These are phyloP conservation scores for Ammospiza nelsoni DNA, from an alignment of 2,113 vertebrate species.

Conservation along the genomic window DNA sequence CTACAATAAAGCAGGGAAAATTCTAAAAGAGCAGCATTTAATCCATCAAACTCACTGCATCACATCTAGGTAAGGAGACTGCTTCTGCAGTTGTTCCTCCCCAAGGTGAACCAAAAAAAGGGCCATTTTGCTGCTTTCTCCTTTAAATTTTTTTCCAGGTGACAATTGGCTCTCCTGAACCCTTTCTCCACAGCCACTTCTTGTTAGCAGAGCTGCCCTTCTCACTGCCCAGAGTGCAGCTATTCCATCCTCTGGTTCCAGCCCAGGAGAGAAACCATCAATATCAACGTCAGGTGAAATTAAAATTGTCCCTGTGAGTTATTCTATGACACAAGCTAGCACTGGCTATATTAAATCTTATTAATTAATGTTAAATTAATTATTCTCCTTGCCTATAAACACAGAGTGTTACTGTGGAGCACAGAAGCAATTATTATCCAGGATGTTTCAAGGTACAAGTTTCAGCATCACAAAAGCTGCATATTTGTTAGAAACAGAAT, in stretches of 20 bases:
- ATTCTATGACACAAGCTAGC: neutral
- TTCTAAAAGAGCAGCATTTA: neutral
- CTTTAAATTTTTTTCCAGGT: neutral
- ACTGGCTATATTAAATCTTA: neutral
- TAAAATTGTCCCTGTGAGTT: slow-evolving; percentile 27
- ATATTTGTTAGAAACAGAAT: slow-evolving; percentile 27
- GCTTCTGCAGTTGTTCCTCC: neutral
- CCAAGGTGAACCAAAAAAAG: neutral
- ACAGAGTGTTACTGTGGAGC: neutral
- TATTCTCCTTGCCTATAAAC: slow-evolving; percentile 13
- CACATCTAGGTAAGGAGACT: neutral
- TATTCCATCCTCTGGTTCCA: neutral
- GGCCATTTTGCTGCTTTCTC: neutral
- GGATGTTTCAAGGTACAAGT: neutral
- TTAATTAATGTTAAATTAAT: slow-evolving; percentile 46
- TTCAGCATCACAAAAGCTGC: neutral
- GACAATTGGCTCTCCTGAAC: neutral
- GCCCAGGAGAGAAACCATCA: neutral
- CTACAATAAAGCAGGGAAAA: neutral
- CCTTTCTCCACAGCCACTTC: neutral
- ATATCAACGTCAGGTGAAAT: slow-evolving; percentile 13
- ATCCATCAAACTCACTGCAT: neutral
- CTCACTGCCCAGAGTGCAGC: accelerated
- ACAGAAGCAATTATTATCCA: neutral
- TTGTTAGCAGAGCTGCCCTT: neutral